These are phyloP conservation scores for Anastatus disparis DNA, from an alignment of 1,140 invertebrate genomes.

Conservation along the genomic window DNA sequence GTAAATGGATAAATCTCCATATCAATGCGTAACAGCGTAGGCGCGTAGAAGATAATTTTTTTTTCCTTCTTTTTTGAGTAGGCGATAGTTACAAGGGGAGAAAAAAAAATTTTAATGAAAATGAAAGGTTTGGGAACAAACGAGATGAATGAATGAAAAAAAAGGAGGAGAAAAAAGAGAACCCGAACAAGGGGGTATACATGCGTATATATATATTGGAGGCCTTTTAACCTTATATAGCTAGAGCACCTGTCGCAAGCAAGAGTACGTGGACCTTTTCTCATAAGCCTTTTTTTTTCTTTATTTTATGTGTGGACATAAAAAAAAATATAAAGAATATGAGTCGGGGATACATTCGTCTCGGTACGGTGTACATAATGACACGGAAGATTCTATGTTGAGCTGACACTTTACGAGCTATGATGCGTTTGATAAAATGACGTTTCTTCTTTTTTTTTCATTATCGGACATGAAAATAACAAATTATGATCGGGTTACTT, in stretches of 20 bases:
- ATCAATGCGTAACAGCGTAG: constrained; percentile 8
- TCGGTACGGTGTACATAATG: not conserved
- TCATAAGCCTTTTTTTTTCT: constrained; percentile 48
- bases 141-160: constrained; percentile 7
- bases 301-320: constrained; percentile 23
- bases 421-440: constrained; percentile 30
- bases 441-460: constrained; percentile 29
- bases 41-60: not conserved
- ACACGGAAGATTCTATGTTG: no score
- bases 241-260: constrained; percentile 50
- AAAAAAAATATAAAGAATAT: not conserved
- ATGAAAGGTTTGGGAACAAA: not conserved
- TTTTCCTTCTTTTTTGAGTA: no score
- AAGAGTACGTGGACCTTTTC: constrained; percentile 54
- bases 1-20: constrained; percentile 34
- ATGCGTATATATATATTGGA: no score
- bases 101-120: not conserved
- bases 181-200: not conserved
- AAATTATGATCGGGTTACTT: no score
- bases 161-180: constrained; percentile 39
- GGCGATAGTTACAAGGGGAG: not conserved
- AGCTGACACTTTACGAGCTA: constrained; percentile 35
- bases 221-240: constrained; percentile 60
- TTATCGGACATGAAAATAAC: constrained; percentile 25
- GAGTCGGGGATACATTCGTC: constrained; percentile 13